Evolutionary conservation across 2,113 vertebrate species (phyloP), one percentile per base, ranked within the genome.

Genomic region (Mustela nigripes): DNA sequence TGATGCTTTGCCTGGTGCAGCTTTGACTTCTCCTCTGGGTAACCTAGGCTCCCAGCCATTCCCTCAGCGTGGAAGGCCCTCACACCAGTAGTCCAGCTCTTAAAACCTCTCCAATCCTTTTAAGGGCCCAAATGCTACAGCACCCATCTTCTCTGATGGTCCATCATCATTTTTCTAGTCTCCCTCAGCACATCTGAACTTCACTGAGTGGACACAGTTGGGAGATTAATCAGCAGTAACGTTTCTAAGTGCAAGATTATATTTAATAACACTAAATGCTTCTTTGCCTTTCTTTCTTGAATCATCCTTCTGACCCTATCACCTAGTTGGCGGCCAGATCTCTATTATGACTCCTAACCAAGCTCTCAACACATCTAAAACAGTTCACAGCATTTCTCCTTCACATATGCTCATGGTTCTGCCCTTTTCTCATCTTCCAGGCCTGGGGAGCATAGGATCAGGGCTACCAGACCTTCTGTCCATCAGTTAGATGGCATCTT

Each of bases 21-120:
- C 14, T 7, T 33, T 67, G 63, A 67, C 11, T 0, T 9, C 11
- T 48, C 21, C 2, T 56, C 33, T 10, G 1, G 62, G 36, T 22
- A 36, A 7, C 12, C 0, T 31, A 7, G n/a, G 39, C 22, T 18
- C 39, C 0, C 22, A 42, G 1, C 22, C 2, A 2, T 56, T n/a
- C 11, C n/a, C 19, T 73, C 28, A 58, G 19, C 19, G 18, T 14
- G 11, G 71, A 58, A 56, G n/a, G 21, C 0, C 5, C 69, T 36
- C 6, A 74, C 15, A 7, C 36, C 3, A 48, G 19, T 24, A 90
- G n/a, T 76, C n/a, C 45, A 14, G 48, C 33, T 79, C 50, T 45
- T 87, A 87, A 56, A n/a, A 48, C 48, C 42, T 79, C 56, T 15
- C 7, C 24, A 74, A 2, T 79, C 53, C 58, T 81, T 67, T 76